Evolutionary conservation across 2,113 vertebrate species (phyloP), one percentile per base, ranked within the genome.

Genomic region (Empidonax traillii): DNA sequence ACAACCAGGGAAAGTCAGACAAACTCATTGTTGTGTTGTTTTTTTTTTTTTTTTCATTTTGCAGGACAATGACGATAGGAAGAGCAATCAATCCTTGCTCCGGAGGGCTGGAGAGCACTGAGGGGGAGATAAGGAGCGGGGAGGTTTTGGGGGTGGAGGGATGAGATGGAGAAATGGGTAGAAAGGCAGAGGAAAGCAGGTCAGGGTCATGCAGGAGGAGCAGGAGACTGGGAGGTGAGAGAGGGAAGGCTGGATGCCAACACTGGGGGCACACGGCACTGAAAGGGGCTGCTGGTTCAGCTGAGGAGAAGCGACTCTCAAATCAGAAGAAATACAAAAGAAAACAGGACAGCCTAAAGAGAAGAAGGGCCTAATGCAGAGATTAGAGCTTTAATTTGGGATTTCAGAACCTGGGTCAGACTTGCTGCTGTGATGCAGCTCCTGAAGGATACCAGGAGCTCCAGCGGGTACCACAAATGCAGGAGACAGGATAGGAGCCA

Each of bases 1-100:
- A 92, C 74, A 68, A 74, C 14, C 43, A 4, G 59, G 44, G 27
- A 13, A 87, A 95, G 85, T 85, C 14, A 0, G 90, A 56, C 19
- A 85, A 47, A 80, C 65, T 68, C 75, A 33, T 74, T 39, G 59
- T 20, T 12, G 35, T 10, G 12, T 12, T 41, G 12, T 43, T 43
- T 4, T 9, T 46, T 46, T 44, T 44, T 46, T 17, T 83, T 68
- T 49, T 93, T 82, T 89, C 39, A 25, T 87, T 93, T 80, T 0
- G 16, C 56, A 58, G 47, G 49, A 93, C 65, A 81, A 85, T 47
- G 41, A 10, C 35, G 35, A 10, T 10, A 30, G 65, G 49, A 89
- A 85, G 84, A 95, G 66, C 25, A 61, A 95, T 71, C 39, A 85
- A 67, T 73, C 62, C 74, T 13, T 78, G 37, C 55, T 78, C 6